Conservation (phyloP, 2,888 invertebrate species). For the Glyphotaelius pellucidus region DNA sequence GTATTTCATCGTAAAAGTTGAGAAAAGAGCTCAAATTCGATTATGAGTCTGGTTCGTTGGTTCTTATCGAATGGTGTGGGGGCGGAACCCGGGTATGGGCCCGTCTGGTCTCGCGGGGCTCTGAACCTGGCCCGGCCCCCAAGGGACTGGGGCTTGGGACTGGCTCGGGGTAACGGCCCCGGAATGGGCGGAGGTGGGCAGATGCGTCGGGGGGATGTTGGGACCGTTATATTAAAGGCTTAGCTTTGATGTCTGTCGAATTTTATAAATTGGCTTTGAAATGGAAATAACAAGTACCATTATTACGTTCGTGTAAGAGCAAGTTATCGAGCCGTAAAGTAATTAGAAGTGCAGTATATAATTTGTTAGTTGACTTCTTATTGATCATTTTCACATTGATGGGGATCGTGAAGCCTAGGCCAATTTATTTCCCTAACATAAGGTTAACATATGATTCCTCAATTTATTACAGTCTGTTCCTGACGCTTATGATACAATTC, state of each 20-base stretch:
- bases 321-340: not conserved
- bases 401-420: not conserved
- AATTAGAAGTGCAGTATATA: not conserved
- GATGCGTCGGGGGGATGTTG: not conserved
- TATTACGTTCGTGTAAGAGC: no score
- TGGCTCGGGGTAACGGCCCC: constrained; percentile 23
- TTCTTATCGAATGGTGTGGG: not conserved
- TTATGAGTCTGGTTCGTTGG: not conserved
- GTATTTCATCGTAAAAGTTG: not conserved
- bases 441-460: no score
- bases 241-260: not conserved
- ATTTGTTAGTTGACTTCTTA: no score
- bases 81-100: not conserved
- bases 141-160: not conserved
- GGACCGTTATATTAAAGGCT: not conserved
- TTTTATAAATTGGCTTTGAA: not conserved
- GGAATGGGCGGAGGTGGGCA: constrained; percentile 10
- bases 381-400: not conserved
- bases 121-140: not conserved
- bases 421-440: not conserved
- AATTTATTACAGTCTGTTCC: no score
- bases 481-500: not conserved
- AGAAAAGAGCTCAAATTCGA: not conserved
- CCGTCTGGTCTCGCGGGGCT: constrained; percentile 2
- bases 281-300: not conserved